These are phyloP conservation scores for Brenthis ino DNA, from an alignment of 2,888 invertebrate species.

Conservation along the genomic window DNA sequence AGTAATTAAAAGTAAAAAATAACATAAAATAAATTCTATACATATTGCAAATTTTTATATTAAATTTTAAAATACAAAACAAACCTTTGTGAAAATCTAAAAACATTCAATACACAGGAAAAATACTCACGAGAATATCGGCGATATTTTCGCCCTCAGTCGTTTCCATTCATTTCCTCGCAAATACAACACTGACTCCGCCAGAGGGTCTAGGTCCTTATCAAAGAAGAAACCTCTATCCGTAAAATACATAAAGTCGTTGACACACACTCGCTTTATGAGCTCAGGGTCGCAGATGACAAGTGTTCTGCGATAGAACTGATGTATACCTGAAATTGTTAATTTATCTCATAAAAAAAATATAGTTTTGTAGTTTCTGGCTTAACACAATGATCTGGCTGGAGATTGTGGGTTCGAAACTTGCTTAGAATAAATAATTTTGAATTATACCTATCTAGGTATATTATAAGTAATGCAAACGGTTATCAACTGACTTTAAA, in stretches of 20 bases:
- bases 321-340: slow-evolving; percentile 66
- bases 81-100: not conserved
- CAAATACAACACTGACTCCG: slow-evolving; percentile 71
- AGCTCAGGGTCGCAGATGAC: slow-evolving; percentile 72
- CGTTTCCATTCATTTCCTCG: slow-evolving; percentile 73
- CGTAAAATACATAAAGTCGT: slow-evolving; percentile 74
- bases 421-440: no score
- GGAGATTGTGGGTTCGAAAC: no score
- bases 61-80: not conserved
- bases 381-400: not conserved
- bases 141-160: slow-evolving; percentile 72
- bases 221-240: slow-evolving; percentile 77
- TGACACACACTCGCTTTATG: slow-evolving; percentile 72
- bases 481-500: no score
- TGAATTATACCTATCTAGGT: no score
- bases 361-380: not conserved
- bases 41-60: no score
- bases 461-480: no score
- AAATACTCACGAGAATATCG: slow-evolving; percentile 73
- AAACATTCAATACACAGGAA: not conserved
- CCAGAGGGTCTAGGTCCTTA: slow-evolving; percentile 70
- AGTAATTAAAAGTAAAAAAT: no score
- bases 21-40: no score
- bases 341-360: no score
- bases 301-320: slow-evolving; percentile 74